phyloP scores from a whole-genome alignment of 2,797 vertebrate species.

The Hydrolagus colliei region DNA sequence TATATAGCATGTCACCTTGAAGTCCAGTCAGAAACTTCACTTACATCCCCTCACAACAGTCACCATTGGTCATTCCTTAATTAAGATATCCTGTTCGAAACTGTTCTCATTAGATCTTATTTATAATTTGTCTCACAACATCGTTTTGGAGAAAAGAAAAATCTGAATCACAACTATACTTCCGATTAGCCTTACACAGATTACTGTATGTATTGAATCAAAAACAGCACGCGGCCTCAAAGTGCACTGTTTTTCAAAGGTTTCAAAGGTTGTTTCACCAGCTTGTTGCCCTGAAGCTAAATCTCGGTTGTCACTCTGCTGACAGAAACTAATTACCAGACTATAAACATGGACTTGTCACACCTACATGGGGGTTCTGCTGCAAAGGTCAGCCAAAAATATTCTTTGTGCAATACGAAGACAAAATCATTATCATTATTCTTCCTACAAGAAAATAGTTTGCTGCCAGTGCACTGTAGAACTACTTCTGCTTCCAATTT shows the following conservation, averaged over 20 bases:
- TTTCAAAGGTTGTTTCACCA: background rate
- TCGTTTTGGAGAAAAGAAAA: too few species aligned
- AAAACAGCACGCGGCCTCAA: background rate
- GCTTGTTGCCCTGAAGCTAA: constrained; percentile 38
- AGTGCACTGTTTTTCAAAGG: background rate
- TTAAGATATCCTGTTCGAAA: too few species aligned
- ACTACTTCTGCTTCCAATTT: background rate
- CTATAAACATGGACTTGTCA: constrained; percentile 56
- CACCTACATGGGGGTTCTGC: constrained; percentile 41
- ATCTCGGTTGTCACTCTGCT: constrained; percentile 40
- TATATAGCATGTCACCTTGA: too few species aligned
- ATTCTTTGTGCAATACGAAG: constrained; percentile 13
- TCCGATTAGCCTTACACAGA: background rate
- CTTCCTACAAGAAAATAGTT: background rate
- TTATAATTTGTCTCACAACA: too few species aligned
- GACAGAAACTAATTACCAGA: constrained; percentile 60
- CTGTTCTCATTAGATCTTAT: too few species aligned
- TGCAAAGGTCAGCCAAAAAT: constrained; percentile 25
- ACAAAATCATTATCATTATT: constrained; percentile 24
- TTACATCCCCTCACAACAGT: too few species aligned
- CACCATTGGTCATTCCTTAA: too few species aligned
- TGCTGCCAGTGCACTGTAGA: background rate
- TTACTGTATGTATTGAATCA: background rate
- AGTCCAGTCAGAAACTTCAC: too few species aligned
- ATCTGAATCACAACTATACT: too few species aligned